Evolutionary conservation across 2,888 invertebrate genomes (phyloP), one percentile per base, ranked within the genome.

Genomic region (Abrostola tripartita): DNA sequence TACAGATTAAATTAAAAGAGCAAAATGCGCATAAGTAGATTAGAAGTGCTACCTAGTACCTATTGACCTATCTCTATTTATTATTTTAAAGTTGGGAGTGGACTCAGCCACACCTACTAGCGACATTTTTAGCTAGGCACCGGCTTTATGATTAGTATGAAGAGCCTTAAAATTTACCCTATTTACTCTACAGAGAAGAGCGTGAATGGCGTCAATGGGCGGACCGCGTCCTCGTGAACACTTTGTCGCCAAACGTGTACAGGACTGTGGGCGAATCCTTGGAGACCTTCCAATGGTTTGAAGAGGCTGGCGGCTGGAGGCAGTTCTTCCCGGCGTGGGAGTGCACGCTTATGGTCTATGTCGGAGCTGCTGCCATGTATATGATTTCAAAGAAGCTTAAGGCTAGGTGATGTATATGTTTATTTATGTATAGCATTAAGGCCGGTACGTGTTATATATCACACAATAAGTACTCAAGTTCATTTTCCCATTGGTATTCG

Each of bases 171-270:
- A 24, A 24, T 24, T n/a, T n/a, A n/a, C n/a, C n/a, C n/a, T n/a
- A n/a, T n/a, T n/a, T n/a, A n/a, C n/a, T n/a, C n/a, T n/a, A 52
- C 84, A 99, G 99, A 47, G 97, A 97, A 77, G 99, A 99, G 90
- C 96, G 98, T 41, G 97, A 98, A 84, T 99, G 99, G 99, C 95
- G 99, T 53, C 96, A 97, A 84, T 99, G 99, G 99, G 97, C 97
- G 0, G 99, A 99, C 88, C 95, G 96, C 54, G 96, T 97, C 47
- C 95, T 99, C 0, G 99, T 99, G 0, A 99, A 99, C 87, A 96
- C 97, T 0, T 94, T 99, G 41, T 99, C 99, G 0, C 99, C 99
- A 0, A 99, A 99, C 90, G 98, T 99, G 38, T 99, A 99, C 87
- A 96, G 99, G 64, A 98, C 98, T 0, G 90, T 96, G 0, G 91